Base-by-base conservation (phyloP, 2,113 vertebrate genomes). In the Hydrochoerus hydrochaeris region DNA sequence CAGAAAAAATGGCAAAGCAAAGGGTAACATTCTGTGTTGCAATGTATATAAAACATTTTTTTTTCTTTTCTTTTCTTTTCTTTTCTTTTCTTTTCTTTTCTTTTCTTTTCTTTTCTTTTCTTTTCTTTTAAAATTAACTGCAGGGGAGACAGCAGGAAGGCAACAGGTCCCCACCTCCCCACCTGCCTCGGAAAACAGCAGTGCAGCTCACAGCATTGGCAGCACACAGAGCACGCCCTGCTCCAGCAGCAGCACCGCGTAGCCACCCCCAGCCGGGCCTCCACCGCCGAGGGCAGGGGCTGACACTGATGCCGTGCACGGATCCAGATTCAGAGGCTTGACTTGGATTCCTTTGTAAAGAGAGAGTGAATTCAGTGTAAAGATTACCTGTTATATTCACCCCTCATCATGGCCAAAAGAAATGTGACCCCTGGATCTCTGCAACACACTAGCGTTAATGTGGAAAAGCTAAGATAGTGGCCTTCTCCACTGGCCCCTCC, bases 211-310 rank as follows among this genome's bases (percentile, higher is more conserved):
- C 98, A 99, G 99, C 95, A 99, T 99, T 0, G 99, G 99, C 98
- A 99, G 99, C 98, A 99, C 99, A 0, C 99, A 99, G 96, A 99
- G 99, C 99, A 99, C 99, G 0, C 99, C 99, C 35, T 99, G 99
- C 93, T 99, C 99, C 94, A 99, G 99, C 98, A 99, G 99, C 99
- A 99, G 99, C 95, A 99, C 99, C 0, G 99, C 99, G 95, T 99
- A 99, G 98, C 98, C 63, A 4, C 22, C 6, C 44, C 69, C 63
- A 11, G 26, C 28, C 7, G 0, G 1, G 63, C 13, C 87, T 5
- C 10, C 2, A 1, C 49, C 5, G 1, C 75, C 75, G 0, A 20
- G 24, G 32, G 93, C 65, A 11, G 89, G 73, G n/a, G 75, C 88
- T 3, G 35, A 3, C 16, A 32, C 97, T 96, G 69, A 93, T 77